Conservation (phyloP, 2,113 vertebrate genomes). For the Odontophorus gujanensis region DNA sequence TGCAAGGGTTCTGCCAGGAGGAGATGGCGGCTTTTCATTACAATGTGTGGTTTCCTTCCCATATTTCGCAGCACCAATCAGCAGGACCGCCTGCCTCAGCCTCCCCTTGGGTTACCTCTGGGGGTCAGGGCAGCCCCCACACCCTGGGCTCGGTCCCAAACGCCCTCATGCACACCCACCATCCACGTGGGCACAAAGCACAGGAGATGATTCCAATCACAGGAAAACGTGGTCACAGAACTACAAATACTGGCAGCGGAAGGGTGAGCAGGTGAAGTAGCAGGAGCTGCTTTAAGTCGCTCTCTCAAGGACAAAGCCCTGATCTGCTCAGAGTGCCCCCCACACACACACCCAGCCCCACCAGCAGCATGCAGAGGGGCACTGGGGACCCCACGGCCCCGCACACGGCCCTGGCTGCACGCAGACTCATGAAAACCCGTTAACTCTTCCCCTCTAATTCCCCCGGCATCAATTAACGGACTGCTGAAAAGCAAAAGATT, state of each 20-base stretch:
- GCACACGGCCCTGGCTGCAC: not conserved
- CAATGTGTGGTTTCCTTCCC: slow-evolving; percentile 49
- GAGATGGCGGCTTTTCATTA: slow-evolving; percentile 49
- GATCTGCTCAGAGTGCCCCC: too few relatives aligned
- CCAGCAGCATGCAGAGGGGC: too few relatives aligned
- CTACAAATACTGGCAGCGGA: too few relatives aligned
- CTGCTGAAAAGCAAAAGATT: not conserved
- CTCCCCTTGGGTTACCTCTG: not conserved
- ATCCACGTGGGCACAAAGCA: not conserved
- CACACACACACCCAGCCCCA: too few relatives aligned
- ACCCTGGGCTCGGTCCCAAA: not conserved
- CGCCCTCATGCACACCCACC: too few relatives aligned
- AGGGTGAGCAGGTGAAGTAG: too few relatives aligned
- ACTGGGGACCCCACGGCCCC: too few relatives aligned
- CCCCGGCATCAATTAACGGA: not conserved
- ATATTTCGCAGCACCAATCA: slow-evolving; percentile 44
- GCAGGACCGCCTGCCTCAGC: not conserved
- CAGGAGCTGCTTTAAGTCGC: too few relatives aligned
- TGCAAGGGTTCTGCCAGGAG: slow-evolving; percentile 50
- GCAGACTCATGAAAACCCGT: rapidly evolving
- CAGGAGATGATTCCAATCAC: not conserved
- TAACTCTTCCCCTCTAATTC: not conserved
- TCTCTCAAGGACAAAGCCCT: too few relatives aligned
- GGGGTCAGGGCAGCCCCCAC: too few relatives aligned
- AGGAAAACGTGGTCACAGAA: not conserved